Conservation (phyloP, 35 echinoderm and acorn worm species). For the Eucidaris tribuloides region DNA sequence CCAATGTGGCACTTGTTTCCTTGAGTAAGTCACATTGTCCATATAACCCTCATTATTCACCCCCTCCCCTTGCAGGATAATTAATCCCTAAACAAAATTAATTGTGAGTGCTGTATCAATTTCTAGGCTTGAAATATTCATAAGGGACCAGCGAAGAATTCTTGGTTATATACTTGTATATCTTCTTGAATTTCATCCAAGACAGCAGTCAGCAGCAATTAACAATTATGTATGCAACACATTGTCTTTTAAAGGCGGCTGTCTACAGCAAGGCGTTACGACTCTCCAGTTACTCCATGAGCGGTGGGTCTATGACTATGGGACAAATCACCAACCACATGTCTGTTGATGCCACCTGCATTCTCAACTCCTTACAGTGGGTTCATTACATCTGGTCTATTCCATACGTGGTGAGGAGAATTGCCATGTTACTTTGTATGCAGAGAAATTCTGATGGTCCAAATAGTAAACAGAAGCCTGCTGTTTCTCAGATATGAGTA, state of each 20-base stretch:
- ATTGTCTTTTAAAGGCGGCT: conserved; percentile 41
- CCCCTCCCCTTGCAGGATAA: too few relatives aligned
- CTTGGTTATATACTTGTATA: too few relatives aligned
- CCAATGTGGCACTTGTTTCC: too few relatives aligned
- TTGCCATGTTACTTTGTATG: background rate
- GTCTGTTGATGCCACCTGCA: conserved; percentile 58
- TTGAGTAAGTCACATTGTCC: too few relatives aligned
- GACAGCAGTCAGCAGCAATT: too few relatives aligned
- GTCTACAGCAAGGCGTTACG: conserved; percentile 63
- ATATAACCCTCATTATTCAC: too few relatives aligned
- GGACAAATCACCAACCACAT: conserved; percentile 77
- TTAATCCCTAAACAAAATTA: too few relatives aligned
- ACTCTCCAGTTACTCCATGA: conserved; percentile 64
- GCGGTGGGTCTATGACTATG: conserved; percentile 66
- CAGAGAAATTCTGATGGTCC: background rate
- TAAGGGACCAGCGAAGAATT: too few relatives aligned
- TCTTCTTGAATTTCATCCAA: too few relatives aligned
- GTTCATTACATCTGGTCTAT: conserved; percentile 63
- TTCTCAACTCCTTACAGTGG: conserved; percentile 49
- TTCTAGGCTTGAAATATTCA: too few relatives aligned
- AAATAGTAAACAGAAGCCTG: background rate
- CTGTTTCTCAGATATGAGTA: background rate
- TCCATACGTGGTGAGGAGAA: conserved; percentile 51
- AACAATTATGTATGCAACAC: too few relatives aligned
- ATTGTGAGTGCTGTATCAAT: too few relatives aligned